phyloP scores from a whole-genome alignment of 2,888 invertebrate species.

The Nesidiocoris tenuis region DNA sequence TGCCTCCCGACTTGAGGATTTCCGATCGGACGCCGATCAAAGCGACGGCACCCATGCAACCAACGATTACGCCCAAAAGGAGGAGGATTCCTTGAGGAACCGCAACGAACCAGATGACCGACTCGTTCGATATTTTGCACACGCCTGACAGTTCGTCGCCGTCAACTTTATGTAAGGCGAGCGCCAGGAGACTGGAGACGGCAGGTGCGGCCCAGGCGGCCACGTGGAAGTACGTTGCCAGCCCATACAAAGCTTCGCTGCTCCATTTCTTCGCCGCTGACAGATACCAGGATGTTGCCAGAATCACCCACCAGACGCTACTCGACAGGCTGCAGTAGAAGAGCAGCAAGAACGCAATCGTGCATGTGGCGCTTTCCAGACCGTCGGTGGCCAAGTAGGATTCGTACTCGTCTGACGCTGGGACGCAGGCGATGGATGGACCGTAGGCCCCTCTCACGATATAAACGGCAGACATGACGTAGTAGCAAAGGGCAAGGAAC shows the following conservation, averaged over 20 bases:
- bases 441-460: slow-evolving; percentile 67
- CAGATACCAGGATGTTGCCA: slow-evolving; percentile 85
- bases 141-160: slow-evolving; percentile 62
- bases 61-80: slow-evolving; percentile 69
- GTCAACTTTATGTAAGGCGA: slow-evolving; percentile 74
- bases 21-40: slow-evolving; percentile 70
- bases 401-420: slow-evolving; percentile 55
- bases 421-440: slow-evolving; percentile 55
- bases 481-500: slow-evolving; percentile 85
- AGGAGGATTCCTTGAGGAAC: slow-evolving; percentile 65
- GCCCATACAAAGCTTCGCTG: slow-evolving; percentile 83
- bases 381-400: slow-evolving; percentile 59
- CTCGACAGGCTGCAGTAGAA: slow-evolving; percentile 79
- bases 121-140: slow-evolving; percentile 59
- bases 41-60: slow-evolving; percentile 72
- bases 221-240: slow-evolving; percentile 81
- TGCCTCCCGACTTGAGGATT: slow-evolving; percentile 60
- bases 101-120: slow-evolving; percentile 64
- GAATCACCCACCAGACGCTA: slow-evolving; percentile 83
- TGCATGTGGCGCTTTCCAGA: slow-evolving; percentile 63
- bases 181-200: slow-evolving; percentile 77
- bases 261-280: slow-evolving; percentile 92
- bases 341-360: slow-evolving; percentile 71
- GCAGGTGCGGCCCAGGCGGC: slow-evolving; percentile 86
- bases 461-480: slow-evolving; percentile 74